A percentile compares a stretch with the other conserved stretches of the same genome.
Conservation (phyloP, 2,888 invertebrate species). For the Acronicta aceris region DNA sequence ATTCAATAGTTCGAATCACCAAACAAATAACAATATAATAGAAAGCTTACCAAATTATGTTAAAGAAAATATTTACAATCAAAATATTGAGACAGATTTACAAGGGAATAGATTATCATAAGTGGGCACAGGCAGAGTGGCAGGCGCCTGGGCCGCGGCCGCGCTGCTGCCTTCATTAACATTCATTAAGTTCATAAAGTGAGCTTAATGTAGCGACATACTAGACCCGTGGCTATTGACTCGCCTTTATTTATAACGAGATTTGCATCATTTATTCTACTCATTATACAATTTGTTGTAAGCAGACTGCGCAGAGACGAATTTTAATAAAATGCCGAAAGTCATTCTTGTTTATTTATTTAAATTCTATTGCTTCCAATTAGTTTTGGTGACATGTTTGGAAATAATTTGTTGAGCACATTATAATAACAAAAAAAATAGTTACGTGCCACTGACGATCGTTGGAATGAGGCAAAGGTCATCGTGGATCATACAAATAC, state of each 20-base stretch:
- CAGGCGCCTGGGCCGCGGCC: not conserved
- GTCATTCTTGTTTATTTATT: slow-evolving; percentile 16
- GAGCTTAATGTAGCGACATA: slow-evolving; percentile 31
- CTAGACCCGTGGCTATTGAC: slow-evolving; percentile 22
- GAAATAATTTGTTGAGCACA: slow-evolving; percentile 5
- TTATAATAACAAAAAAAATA: not conserved
- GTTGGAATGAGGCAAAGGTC: slow-evolving; percentile 12
- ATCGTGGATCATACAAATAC: not conserved
- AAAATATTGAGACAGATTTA: slow-evolving; percentile 45
- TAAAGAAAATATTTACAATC: slow-evolving; percentile 32
- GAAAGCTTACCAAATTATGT: slow-evolving; percentile 26
- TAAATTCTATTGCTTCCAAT: slow-evolving; percentile 8
- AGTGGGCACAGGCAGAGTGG: slow-evolving; percentile 21
- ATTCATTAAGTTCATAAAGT: slow-evolving; percentile 44
- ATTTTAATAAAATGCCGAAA: slow-evolving; percentile 12
- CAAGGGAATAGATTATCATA: slow-evolving; percentile 49
- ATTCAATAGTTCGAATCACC: slow-evolving; percentile 7
- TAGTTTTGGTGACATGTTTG: slow-evolving; percentile 12
- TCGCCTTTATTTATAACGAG: slow-evolving; percentile 36
- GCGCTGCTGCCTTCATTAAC: slow-evolving; percentile 26
- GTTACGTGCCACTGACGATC: slow-evolving; percentile 2
- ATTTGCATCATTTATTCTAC: slow-evolving; percentile 41
- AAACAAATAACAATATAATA: slow-evolving; percentile 17
- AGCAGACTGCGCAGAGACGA: slow-evolving; percentile 16
- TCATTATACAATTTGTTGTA: slow-evolving; percentile 30